These are phyloP conservation scores for Ochropleura plecta DNA, from an alignment of 2,888 invertebrate species.

Conservation along the genomic window DNA sequence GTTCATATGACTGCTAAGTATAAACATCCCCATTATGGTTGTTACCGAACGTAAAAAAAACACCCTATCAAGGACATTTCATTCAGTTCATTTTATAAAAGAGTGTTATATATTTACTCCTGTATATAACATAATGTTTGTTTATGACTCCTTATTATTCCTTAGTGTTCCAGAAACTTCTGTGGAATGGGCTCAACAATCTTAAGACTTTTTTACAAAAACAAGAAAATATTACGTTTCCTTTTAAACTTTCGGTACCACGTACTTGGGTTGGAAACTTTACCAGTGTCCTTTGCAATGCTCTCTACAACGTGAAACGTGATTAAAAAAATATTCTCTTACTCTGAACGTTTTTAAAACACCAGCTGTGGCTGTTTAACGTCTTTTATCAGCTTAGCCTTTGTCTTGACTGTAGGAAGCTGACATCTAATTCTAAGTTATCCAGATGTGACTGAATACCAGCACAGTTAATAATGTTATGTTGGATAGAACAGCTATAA, in stretches of 20 bases:
- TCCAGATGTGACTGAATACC: constrained; percentile 1
- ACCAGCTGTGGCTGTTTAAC: constrained; percentile 24
- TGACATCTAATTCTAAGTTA: constrained; percentile 8
- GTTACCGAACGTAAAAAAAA: constrained; percentile 30
- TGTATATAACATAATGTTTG: constrained; percentile 46
- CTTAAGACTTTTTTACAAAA: constrained; percentile 60
- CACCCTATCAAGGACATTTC: constrained; percentile 21
- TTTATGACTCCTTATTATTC: constrained; percentile 59
- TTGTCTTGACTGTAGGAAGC: constrained; percentile 9
- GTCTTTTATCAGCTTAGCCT: constrained; percentile 19
- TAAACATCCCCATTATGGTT: constrained; percentile 1
- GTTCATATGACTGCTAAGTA: constrained; percentile 17
- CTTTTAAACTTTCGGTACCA: constrained; percentile 53
- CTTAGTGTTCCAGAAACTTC: constrained; percentile 56
- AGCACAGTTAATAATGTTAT: constrained; percentile 1
- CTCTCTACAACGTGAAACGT: constrained; percentile 30
- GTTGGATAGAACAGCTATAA: background rate
- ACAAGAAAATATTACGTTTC: constrained; percentile 61
- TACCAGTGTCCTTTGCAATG: constrained; percentile 47
- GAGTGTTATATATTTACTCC: constrained; percentile 28
- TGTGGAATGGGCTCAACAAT: constrained; percentile 57
- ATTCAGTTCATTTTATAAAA: constrained; percentile 32
- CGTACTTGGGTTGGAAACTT: constrained; percentile 51
- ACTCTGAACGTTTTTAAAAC: constrained; percentile 16
- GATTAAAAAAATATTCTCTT: constrained; percentile 27